phyloP scores from a whole-genome alignment of 2,888 invertebrate species.

The Cheilosia soror region DNA sequence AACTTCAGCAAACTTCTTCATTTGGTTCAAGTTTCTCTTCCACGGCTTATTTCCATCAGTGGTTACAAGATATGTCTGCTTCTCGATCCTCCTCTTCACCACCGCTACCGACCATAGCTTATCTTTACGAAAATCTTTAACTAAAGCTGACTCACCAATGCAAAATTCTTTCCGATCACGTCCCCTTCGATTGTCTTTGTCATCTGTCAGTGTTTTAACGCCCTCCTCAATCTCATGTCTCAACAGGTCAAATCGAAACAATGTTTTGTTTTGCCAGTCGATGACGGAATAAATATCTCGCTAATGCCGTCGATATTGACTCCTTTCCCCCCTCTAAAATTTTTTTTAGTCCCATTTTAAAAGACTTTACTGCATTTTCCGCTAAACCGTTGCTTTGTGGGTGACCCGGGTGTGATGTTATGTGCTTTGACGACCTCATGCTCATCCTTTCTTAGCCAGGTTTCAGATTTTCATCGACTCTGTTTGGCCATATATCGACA shows the following conservation, averaged over 20 bases:
- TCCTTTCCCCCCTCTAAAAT: neutral
- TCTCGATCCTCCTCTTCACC: constrained; percentile 10
- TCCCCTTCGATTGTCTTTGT: neutral
- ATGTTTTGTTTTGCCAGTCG: constrained; percentile 11
- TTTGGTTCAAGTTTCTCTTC: constrained; percentile 4
- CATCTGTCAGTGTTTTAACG: neutral
- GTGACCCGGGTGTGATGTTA: constrained; percentile 19
- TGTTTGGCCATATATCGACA: too few species aligned
- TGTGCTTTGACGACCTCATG: neutral
- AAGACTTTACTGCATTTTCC: constrained; percentile 7
- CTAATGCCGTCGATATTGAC: constrained; percentile 5
- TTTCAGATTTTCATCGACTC: too few species aligned
- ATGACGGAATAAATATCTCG: constrained; percentile 20
- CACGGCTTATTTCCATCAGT: neutral
- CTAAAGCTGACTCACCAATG: constrained; percentile 16
- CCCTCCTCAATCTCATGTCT: neutral
- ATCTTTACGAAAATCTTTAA: constrained; percentile 17
- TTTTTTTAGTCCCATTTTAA: too few species aligned
- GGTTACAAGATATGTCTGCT: constrained; percentile 7
- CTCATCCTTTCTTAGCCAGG: too few species aligned
- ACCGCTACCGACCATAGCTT: neutral
- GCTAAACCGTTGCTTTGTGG: constrained; percentile 26
- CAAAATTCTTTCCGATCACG: constrained; percentile 4
- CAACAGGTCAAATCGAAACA: neutral
- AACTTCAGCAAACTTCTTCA: neutral